Conservation (phyloP, 1,140 invertebrate genomes). For the Brachionus asplanchnoidis region DNA sequence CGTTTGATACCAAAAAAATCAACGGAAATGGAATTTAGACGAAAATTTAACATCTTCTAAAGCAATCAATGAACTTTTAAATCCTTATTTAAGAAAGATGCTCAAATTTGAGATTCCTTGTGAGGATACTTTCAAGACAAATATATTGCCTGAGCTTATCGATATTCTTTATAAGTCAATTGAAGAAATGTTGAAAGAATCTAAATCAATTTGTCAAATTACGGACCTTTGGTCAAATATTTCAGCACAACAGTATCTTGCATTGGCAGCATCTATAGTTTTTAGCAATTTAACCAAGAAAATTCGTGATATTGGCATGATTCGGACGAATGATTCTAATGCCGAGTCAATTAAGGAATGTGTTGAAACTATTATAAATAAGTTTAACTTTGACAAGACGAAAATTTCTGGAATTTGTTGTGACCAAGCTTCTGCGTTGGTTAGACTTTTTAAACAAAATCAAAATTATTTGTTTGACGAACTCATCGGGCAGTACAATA, state of each 20-base stretch:
- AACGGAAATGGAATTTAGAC: neutral
- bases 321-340: neutral
- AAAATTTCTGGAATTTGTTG: no score
- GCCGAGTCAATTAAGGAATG: neutral
- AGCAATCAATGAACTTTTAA: neutral
- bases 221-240: slow-evolving; percentile 4
- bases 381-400: no score
- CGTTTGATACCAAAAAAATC: no score
- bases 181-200: neutral
- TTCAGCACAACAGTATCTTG: neutral
- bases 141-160: neutral
- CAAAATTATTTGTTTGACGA: no score
- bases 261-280: neutral
- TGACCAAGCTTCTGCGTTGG: no score
- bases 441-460: no score
- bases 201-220: neutral
- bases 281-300: neutral
- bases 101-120: neutral
- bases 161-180: neutral
- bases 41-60: neutral
- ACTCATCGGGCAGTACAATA: no score
- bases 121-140: neutral
- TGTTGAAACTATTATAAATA: neutral
- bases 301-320: neutral
- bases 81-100: neutral